phyloP scores from a whole-genome alignment of 2,797 vertebrate genomes.

The Micrastur ruficollis region DNA sequence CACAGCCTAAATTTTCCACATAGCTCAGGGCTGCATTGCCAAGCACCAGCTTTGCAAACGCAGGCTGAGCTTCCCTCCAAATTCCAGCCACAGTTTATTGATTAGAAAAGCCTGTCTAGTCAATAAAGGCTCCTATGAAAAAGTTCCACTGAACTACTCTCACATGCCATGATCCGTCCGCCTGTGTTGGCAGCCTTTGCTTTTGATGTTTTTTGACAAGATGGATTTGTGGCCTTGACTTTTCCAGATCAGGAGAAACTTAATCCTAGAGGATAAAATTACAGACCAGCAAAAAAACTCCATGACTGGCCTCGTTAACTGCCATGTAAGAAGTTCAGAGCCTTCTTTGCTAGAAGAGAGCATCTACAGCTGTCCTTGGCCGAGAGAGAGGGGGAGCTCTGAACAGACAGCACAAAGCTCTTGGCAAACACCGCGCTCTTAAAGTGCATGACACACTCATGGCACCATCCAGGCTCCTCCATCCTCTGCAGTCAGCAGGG shows the following conservation, averaged over 20 bases:
- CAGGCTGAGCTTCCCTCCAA: slow-evolving; percentile 8
- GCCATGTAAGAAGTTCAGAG: slow-evolving; percentile 33
- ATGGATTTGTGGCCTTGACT: slow-evolving; percentile 57
- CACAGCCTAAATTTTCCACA: neutral
- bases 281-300: slow-evolving; percentile 23
- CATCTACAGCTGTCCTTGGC: slow-evolving; percentile 7
- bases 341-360: neutral
- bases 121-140: slow-evolving; percentile 21
- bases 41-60: neutral
- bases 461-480: slow-evolving; percentile 41
- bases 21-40: neutral
- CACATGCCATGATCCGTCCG: neutral
- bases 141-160: slow-evolving; percentile 5
- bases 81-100: slow-evolving; percentile 38
- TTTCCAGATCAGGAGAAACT: slow-evolving; percentile 44
- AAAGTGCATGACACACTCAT: neutral
- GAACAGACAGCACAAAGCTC: neutral
- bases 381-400: neutral
- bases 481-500: neutral
- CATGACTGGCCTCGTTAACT: neutral
- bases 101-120: slow-evolving; percentile 32
- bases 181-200: neutral
- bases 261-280: slow-evolving; percentile 47
- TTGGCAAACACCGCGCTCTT: neutral
- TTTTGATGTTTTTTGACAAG: slow-evolving; percentile 52